Evolutionary conservation across 2,113 vertebrate species (phyloP).

Genomic region (Semnornis frantzii): DNA sequence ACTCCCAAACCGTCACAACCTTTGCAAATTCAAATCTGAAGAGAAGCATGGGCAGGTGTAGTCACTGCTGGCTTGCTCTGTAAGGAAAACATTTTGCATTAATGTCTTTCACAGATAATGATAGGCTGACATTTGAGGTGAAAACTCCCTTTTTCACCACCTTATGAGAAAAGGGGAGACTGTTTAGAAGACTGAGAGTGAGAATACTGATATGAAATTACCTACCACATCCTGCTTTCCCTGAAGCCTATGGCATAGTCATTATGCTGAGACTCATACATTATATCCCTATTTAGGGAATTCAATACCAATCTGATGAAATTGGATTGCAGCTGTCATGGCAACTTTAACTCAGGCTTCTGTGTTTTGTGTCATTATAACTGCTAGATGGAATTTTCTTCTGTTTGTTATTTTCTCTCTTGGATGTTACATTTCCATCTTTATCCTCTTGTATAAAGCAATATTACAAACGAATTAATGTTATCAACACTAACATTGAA

Average conservation of each 20-base stretch:
- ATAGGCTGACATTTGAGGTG: not conserved
- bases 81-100: not conserved
- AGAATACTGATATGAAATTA: not conserved
- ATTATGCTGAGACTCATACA: not conserved
- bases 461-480: not conserved
- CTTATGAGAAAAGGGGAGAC: not conserved
- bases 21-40: not conserved
- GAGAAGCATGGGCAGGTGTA: not conserved
- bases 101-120: not conserved
- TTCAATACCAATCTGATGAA: not conserved
- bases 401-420: not conserved
- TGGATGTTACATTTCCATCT: not conserved
- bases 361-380: not conserved
- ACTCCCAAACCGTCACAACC: too few species aligned
- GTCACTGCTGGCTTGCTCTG: not conserved
- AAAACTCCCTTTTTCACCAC: not conserved
- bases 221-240: not conserved
- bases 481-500: not conserved
- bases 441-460: not conserved
- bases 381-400: not conserved
- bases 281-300: not conserved
- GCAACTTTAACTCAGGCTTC: not conserved
- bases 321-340: conserved; percentile 3
- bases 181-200: not conserved
- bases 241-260: not conserved